A percentile compares a stretch with the other conserved stretches of the same genome.
These are phyloP conservation scores for Hesperophylax magnus DNA, from an alignment of 1,140 invertebrate species.

Conservation along the genomic window DNA sequence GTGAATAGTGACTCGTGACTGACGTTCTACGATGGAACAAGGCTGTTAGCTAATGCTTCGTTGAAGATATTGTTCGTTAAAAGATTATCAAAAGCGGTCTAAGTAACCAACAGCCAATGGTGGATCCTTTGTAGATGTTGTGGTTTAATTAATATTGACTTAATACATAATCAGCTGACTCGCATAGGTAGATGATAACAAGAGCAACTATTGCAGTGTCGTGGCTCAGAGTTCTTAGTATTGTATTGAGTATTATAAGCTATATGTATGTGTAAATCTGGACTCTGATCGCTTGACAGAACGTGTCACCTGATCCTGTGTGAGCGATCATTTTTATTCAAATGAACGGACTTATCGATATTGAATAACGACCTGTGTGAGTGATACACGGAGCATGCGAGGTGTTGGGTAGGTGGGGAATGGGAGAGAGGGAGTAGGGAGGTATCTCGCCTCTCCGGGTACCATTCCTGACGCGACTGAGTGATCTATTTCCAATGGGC, in stretches of 20 bases:
- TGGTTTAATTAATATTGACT: too few relatives aligned
- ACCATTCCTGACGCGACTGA: constrained; percentile 33
- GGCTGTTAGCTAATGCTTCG: too few relatives aligned
- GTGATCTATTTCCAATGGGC: constrained; percentile 52
- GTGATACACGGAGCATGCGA: background rate
- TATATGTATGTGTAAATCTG: background rate
- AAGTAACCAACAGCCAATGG: too few relatives aligned
- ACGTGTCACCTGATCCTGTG: constrained; percentile 35
- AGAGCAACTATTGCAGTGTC: background rate
- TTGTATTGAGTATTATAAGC: too few relatives aligned
- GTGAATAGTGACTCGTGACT: too few relatives aligned
- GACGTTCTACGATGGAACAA: too few relatives aligned
- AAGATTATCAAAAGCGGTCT: too few relatives aligned
- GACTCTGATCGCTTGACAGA: constrained; percentile 18
- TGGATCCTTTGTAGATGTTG: too few relatives aligned
- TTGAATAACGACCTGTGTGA: background rate
- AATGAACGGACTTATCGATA: constrained; percentile 16
- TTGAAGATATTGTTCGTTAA: too few relatives aligned
- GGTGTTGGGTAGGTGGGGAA: background rate
- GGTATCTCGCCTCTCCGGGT: background rate
- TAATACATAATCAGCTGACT: too few relatives aligned
- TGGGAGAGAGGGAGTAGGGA: background rate
- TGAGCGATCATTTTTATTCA: constrained; percentile 43
- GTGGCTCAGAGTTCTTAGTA: background rate
- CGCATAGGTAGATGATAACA: too few relatives aligned